These are phyloP conservation scores for Dascyllus trimaculatus DNA, from an alignment of 2,113 vertebrate species.

Conservation along the genomic window DNA sequence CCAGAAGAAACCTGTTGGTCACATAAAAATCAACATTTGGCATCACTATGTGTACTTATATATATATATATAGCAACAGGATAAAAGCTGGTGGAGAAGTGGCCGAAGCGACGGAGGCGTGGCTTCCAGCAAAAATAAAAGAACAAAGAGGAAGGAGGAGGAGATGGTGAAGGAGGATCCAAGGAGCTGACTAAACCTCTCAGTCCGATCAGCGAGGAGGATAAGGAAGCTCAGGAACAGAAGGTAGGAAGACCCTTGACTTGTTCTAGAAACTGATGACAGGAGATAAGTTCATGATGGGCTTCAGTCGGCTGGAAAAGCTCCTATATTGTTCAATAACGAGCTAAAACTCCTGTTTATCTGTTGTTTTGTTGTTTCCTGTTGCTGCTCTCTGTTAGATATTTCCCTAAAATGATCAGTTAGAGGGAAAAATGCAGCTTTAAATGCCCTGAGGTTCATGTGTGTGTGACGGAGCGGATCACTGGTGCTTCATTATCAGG, in stretches of 20 bases:
- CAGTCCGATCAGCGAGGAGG: slow-evolving; percentile 72
- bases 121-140: slow-evolving; percentile 32
- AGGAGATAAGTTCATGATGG: no score
- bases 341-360: neutral
- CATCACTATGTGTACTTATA: no score
- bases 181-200: slow-evolving; percentile 72
- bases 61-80: no score
- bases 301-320: no score
- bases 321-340: no score
- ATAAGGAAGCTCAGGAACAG: slow-evolving; percentile 14
- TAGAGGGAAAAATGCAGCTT: neutral
- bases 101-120: slow-evolving; percentile 45
- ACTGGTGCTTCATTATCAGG: no score
- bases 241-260: slow-evolving; percentile 74
- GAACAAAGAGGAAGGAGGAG: slow-evolving; percentile 43
- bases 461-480: neutral
- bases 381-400: neutral
- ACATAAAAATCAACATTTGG: no score
- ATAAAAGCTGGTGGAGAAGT: neutral
- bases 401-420: neutral
- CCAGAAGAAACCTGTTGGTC: no score
- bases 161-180: slow-evolving; percentile 49
- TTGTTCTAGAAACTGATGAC: no score
- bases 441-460: neutral
- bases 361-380: neutral